Conservation (phyloP, 2,797 vertebrate species). For the Kryptopterus vitreolus region DNA sequence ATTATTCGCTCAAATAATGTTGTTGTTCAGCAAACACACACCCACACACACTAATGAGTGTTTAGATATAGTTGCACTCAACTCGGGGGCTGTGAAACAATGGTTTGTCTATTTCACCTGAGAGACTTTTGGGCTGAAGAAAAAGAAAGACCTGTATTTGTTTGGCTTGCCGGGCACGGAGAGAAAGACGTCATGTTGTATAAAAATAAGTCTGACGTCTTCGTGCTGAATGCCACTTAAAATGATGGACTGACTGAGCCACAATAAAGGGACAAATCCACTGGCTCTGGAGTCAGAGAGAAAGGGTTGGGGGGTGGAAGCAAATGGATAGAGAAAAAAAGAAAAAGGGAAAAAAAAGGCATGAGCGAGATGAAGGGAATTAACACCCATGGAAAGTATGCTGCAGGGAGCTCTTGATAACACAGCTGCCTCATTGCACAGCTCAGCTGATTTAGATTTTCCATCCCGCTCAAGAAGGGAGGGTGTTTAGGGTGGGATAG, state of each 20-base stretch:
- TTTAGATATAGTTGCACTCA: constrained; percentile 17
- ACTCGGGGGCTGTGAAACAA: constrained; percentile 1
- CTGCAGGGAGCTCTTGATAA: constrained; percentile 55
- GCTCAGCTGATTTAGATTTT: constrained; percentile 59
- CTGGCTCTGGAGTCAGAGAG: constrained; percentile 34
- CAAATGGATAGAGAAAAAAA: constrained; percentile 10
- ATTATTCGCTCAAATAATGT: constrained; percentile 24
- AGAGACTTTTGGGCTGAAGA: constrained; percentile 7
- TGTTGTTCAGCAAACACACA: constrained; percentile 23
- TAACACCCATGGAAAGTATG: constrained; percentile 59
- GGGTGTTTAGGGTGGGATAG: constrained; percentile 25
- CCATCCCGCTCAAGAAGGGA: constrained; percentile 47
- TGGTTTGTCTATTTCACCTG: constrained; percentile 16
- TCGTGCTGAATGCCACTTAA: constrained; percentile 45
- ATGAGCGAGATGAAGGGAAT: constrained; percentile 39
- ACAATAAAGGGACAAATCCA: constrained; percentile 39
- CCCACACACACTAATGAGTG: constrained; percentile 27
- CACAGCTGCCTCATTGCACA: constrained; percentile 57
- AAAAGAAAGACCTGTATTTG: constrained; percentile 17
- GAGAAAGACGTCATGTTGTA: constrained; percentile 45
- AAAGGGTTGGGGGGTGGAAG: constrained; percentile 2
- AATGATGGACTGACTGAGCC: constrained; percentile 40
- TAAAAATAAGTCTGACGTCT: constrained; percentile 54
- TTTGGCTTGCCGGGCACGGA: constrained; percentile 31
- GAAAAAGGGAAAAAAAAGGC: background rate